Base-by-base conservation (phyloP, 1,140 invertebrate species). In the Temnothorax curvispinosus region DNA sequence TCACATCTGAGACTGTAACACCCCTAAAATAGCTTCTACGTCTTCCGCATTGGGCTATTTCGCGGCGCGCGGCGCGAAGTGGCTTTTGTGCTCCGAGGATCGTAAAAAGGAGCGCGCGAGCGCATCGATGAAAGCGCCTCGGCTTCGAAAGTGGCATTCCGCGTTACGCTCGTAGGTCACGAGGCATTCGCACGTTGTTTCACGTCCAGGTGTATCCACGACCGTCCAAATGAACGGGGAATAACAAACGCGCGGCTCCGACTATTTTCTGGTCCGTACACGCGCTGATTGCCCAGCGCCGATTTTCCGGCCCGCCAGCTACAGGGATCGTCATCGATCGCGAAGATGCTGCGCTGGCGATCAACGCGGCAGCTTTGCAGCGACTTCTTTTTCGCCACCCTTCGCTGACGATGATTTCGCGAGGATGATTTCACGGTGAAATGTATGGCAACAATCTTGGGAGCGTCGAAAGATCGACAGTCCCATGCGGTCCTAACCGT, bases 131-230 rank as follows among this genome's bases (percentile, higher is more conserved):
- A 90, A 88, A 90, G 67, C 89, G 67, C 64, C n/a, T 77, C 38
- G 71, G 41, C 77, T 85, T 91, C 80, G 88, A 91, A 88, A 91
- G 89, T 41, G 77, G 90, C 92, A 91, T 92, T 92, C 92, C 88
- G 32, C 91, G 93, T 93, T 91, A 92, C 92, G 92, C 92, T 93
- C 89, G 88, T 88, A 91, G 89, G 89, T 87, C 92, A 92, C 90
- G 76, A 93, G 92, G 92, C 88, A 93, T 93, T 88, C 89, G 91
- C 85, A 87, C 89, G 86, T 93, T 85, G 87, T 92, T 90, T 89
- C 87, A 67, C 75, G 86, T 71, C 47, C 80, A 69, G 58, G 35
- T 27, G 85, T 67, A 35, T 67, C 44, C 32, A 18, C 27, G 67
- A 52, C 18, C 62, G 50, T 50, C 69, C 35, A 60, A 81, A 44